phyloP scores from a whole-genome alignment of 2,797 vertebrate species.

The Sus cebifrons region DNA sequence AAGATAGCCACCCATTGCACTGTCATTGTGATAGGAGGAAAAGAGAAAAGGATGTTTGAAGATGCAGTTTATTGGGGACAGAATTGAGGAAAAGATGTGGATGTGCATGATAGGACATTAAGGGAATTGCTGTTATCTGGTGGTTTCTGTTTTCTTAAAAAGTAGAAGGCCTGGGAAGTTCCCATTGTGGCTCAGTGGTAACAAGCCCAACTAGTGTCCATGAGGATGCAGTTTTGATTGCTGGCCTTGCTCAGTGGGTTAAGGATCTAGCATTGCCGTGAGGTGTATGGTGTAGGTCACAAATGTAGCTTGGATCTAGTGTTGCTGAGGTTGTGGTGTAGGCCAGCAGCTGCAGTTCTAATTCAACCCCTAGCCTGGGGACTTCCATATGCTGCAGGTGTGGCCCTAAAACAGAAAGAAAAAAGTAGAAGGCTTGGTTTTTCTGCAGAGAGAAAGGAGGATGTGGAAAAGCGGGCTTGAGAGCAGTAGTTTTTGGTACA shows the following conservation, averaged over 20 bases:
- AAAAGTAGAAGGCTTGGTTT: not conserved
- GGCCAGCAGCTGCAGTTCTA: too few relatives aligned
- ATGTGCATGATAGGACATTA: not conserved
- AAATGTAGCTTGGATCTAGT: too few relatives aligned
- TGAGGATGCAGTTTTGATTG: too few relatives aligned
- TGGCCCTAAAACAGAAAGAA: too few relatives aligned
- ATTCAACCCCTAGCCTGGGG: too few relatives aligned
- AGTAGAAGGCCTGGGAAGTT: not conserved
- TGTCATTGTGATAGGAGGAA: not conserved
- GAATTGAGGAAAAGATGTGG: not conserved
- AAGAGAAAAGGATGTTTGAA: conserved; percentile 17
- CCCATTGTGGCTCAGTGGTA: too few relatives aligned
- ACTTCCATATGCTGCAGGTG: too few relatives aligned
- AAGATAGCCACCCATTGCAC: not conserved
- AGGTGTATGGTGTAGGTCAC: too few relatives aligned
- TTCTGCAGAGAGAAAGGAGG: not conserved
- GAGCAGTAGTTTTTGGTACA: conserved; percentile 11
- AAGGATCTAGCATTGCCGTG: too few relatives aligned
- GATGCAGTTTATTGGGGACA: not conserved
- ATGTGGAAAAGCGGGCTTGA: not conserved
- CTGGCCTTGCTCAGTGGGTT: too few relatives aligned
- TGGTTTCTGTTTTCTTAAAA: conserved; percentile 24
- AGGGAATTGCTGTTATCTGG: conserved; percentile 10
- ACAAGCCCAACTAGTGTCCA: too few relatives aligned
- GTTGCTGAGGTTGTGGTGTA: too few relatives aligned